Evolutionary conservation across 2,113 vertebrate species (phyloP).

Genomic region (Nothoprocta perdicaria): DNA sequence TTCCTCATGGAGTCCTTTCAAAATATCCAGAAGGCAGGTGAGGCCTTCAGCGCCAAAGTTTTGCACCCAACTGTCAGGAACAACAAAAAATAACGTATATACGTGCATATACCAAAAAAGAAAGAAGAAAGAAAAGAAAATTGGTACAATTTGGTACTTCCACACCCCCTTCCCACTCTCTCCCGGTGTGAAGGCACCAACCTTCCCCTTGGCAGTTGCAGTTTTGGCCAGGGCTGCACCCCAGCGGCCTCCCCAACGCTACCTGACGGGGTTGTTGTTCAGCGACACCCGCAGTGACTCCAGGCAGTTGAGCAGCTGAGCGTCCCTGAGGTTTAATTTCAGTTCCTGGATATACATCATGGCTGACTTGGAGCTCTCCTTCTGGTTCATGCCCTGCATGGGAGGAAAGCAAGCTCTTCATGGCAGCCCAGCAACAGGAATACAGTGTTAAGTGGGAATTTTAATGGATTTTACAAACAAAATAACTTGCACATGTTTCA

Average conservation of each 20-base stretch:
- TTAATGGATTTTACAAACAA: not conserved
- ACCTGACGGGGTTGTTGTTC: constrained; percentile 95
- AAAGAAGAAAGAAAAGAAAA: not conserved
- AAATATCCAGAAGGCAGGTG: constrained; percentile 81
- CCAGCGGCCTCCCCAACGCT: not conserved
- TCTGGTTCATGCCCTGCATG: constrained; percentile 85
- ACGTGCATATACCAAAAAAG: not conserved
- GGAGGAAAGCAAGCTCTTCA: not conserved
- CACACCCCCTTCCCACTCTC: not conserved
- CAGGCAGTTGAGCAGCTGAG: constrained; percentile 83
- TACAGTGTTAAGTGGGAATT: not conserved
- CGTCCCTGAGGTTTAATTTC: constrained; percentile 82
- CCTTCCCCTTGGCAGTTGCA: not conserved
- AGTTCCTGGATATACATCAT: constrained; percentile 91
- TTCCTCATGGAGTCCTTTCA: constrained; percentile 86
- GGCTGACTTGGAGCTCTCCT: constrained; percentile 88
- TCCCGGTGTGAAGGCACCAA: not conserved
- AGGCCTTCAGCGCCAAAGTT: constrained; percentile 91
- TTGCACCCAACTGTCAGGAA: constrained; percentile 88
- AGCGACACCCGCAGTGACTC: constrained; percentile 92
- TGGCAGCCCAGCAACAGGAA: not conserved
- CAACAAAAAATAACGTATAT: not conserved
- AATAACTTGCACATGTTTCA: not conserved
- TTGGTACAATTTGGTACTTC: not conserved
- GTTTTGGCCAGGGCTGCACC: not conserved